Conservation (phyloP, 2,888 invertebrate genomes). For the Dryomyza anilis region DNA sequence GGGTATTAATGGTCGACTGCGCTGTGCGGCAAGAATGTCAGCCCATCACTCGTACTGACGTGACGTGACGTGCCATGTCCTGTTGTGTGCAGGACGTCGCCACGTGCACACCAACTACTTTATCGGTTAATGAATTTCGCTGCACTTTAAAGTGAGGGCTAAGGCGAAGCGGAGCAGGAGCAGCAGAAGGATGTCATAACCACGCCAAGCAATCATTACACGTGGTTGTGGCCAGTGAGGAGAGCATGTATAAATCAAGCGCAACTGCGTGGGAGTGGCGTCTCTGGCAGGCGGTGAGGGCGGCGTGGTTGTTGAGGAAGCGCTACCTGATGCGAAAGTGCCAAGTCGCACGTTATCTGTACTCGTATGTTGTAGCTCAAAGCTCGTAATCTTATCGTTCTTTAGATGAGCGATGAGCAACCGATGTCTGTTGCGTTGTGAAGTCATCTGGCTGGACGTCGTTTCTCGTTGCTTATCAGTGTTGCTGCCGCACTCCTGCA, state of each 20-base stretch:
- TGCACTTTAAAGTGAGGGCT: constrained; percentile 5
- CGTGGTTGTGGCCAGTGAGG: constrained; percentile 4
- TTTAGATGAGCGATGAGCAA: background rate
- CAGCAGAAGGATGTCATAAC: constrained; percentile 1
- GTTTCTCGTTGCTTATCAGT: background rate
- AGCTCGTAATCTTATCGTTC: background rate
- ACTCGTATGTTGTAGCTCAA: background rate
- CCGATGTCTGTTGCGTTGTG: background rate
- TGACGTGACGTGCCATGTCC: background rate
- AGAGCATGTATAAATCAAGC: constrained; percentile 19
- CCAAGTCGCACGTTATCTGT: constrained; percentile 2
- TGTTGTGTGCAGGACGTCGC: constrained; percentile 9
- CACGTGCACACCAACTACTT: constrained; percentile 23
- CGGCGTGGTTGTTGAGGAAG: constrained; percentile 7
- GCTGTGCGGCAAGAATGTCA: background rate
- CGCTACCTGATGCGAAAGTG: background rate
- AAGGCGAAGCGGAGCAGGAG: background rate
- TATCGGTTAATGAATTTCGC: constrained; percentile 21
- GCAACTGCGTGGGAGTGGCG: background rate
- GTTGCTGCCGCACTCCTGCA: background rate
- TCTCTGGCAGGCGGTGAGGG: background rate
- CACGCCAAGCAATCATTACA: constrained; percentile 25
- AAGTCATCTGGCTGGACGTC: background rate
- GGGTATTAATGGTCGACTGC: constrained; percentile 7
- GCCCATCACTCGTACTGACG: constrained; percentile 1